These are phyloP conservation scores for Macrotus californicus DNA, from an alignment of 2,113 vertebrate species.

Conservation along the genomic window DNA sequence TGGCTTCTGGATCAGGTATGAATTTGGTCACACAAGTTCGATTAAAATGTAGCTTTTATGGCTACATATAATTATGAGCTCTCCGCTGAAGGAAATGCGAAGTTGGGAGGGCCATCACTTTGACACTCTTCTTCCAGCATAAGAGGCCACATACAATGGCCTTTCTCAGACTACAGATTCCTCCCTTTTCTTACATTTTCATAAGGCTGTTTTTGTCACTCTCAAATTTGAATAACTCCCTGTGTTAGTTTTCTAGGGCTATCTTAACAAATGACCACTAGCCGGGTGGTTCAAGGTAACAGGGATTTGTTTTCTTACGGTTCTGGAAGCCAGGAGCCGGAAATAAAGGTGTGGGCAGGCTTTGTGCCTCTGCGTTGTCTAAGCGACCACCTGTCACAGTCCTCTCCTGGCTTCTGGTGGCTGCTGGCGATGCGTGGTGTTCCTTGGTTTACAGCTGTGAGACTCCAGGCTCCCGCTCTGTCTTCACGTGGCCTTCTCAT, in stretches of 20 bases:
- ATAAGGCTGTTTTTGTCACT: not conserved
- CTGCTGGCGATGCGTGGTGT: not conserved
- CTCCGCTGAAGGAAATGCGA: not conserved
- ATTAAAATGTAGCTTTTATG: conserved; percentile 11
- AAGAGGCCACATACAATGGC: not conserved
- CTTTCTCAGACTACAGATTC: not conserved
- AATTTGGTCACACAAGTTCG: not conserved
- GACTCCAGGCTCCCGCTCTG: not conserved
- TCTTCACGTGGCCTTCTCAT: not conserved
- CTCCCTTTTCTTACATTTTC: not conserved
- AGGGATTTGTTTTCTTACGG: not conserved
- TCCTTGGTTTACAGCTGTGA: not conserved
- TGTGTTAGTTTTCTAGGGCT: not conserved
- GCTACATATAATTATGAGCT: not conserved
- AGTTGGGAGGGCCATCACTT: not conserved
- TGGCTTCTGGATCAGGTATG: conserved; percentile 1
- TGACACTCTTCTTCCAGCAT: not conserved
- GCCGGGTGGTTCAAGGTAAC: not conserved
- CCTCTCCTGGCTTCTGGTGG: not conserved
- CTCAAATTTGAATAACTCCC: not conserved
- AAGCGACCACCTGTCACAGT: not conserved
- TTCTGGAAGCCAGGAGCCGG: not conserved
- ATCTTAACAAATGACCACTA: not conserved
- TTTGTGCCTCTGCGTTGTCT: not conserved
- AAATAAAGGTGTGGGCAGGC: not conserved